phyloP scores from a whole-genome alignment of 2,888 invertebrate species.

The Liodrosophila aerea region DNA sequence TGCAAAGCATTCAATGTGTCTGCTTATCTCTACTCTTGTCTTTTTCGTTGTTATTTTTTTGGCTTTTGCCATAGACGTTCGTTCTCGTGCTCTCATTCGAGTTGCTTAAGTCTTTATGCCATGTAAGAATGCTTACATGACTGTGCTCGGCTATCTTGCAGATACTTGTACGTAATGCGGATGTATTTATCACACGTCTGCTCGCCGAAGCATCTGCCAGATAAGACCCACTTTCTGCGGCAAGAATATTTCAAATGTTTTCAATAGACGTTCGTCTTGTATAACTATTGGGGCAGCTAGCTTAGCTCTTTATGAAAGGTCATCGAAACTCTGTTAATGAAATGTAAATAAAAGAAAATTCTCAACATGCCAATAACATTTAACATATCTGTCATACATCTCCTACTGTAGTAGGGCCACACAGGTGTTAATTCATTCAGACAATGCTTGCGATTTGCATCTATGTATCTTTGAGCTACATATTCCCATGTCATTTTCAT shows the following conservation, averaged over 20 bases:
- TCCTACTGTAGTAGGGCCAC: too few species aligned
- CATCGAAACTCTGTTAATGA: too few species aligned
- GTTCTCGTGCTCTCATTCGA: constrained; percentile 29
- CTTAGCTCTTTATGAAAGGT: too few species aligned
- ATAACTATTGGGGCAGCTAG: constrained; percentile 6
- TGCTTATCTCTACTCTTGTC: constrained; percentile 23
- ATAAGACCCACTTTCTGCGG: constrained; percentile 51
- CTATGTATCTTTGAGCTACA: constrained; percentile 38
- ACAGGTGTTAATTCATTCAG: constrained; percentile 66
- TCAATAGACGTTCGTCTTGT: constrained; percentile 29
- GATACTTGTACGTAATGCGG: constrained; percentile 71
- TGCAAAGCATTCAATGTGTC: constrained; percentile 29
- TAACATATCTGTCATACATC: too few species aligned
- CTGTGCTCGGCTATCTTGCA: constrained; percentile 58
- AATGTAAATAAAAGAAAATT: too few species aligned
- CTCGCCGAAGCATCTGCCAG: constrained; percentile 56
- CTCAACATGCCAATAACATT: too few species aligned
- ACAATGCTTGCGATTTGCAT: constrained; percentile 41
- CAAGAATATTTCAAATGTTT: constrained; percentile 66
- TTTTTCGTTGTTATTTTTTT: constrained; percentile 8
- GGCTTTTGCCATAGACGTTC: constrained; percentile 48
- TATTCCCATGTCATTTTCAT: constrained; percentile 21
- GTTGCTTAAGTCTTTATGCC: constrained; percentile 48
- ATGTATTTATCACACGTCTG: constrained; percentile 77
- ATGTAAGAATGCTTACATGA: constrained; percentile 45